A percentile compares a stretch with the other conserved stretches of the same genome.
phyloP scores from a whole-genome alignment of 2,113 vertebrate species.

The Alethe diademata region DNA sequence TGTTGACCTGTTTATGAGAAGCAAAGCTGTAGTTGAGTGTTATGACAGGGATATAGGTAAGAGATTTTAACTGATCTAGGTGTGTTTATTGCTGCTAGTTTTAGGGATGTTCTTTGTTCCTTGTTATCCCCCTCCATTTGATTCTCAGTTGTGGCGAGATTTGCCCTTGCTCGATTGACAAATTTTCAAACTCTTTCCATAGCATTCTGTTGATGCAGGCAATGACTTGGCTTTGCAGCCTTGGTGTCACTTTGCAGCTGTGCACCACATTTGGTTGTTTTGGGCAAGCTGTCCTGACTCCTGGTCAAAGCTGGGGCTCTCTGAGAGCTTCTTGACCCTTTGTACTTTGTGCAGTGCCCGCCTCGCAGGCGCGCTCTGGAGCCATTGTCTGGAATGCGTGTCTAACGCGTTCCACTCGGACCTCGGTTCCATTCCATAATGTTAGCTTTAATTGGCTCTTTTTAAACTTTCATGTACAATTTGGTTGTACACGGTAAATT shows the following conservation, averaged over 20 bases:
- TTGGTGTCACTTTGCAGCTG: neutral
- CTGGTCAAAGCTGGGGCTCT: slow-evolving; percentile 23
- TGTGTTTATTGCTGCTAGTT: neutral
- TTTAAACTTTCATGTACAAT: slow-evolving; percentile 70
- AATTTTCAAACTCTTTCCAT: fast-evolving
- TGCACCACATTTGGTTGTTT: neutral
- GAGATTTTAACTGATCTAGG: neutral
- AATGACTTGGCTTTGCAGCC: neutral
- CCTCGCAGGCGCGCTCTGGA: slow-evolving; percentile 47
- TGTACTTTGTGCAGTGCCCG: slow-evolving; percentile 47
- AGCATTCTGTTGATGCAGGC: fast-evolving
- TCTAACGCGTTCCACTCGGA: slow-evolving; percentile 74
- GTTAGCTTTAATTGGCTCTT: slow-evolving; percentile 75
- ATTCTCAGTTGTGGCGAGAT: neutral
- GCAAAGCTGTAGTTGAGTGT: neutral
- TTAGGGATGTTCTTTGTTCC: neutral
- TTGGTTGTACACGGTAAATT: slow-evolving; percentile 60
- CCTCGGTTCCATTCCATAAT: slow-evolving; percentile 66
- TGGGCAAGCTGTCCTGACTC: neutral
- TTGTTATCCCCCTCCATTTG: neutral
- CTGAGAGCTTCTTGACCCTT: slow-evolving; percentile 62
- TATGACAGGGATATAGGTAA: too few relatives aligned
- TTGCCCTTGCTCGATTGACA: neutral
- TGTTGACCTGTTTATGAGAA: neutral
- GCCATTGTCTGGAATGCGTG: slow-evolving; percentile 74